Base-by-base conservation (phyloP, 2,888 invertebrate species). In the Notocelia uddmanniana region DNA sequence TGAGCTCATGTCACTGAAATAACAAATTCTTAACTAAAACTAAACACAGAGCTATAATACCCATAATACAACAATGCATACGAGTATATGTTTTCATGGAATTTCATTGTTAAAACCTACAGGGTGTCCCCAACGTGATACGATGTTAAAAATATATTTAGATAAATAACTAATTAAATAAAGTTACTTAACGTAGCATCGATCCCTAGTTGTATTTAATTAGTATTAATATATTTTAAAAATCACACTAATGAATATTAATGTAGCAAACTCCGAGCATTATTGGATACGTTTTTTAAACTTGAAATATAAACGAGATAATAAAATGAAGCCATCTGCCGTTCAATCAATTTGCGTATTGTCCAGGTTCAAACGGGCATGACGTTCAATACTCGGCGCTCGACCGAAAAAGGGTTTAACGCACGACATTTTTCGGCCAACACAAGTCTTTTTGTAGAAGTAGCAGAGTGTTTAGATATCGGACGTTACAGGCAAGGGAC, bases 261-360 rank as follows among this genome's bases (percentile, higher is more conserved):
- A 31, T 50, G 26, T 19, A 31, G 0, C 18, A 31, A 19, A 18
- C 10, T 21, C 21, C 21, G 19, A 60, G 34, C 10, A 31, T 19
- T 52, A 52, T 34, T 13, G 15, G 52, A 21, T 34, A 37, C n/a
- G n/a, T 19, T 21, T 62, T 19, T 19, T 18, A 54, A 50, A 0
- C 31, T 19, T 48, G 15, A 21, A 21, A 6, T 2, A 52, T 54
- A 54, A 54, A 37, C 52, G 23, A 19, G 13, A 41, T 66, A 55
- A 66, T 66, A 60, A 67, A 66, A 71, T 71, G 54, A 54, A 71
- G 60, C 59, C 71, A 71, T 71, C 66, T 67, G 71, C 60, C 71
- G 64, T 54, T 71, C 71, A 19, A 72, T 72, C 72, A 68, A 72
- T 62, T 72, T 62, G 72, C 60, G 55, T 50, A 45, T 60, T 68